Evolutionary conservation across 2,888 invertebrate genomes (phyloP).

Genomic region (Scelioninae gen. 1): DNA sequence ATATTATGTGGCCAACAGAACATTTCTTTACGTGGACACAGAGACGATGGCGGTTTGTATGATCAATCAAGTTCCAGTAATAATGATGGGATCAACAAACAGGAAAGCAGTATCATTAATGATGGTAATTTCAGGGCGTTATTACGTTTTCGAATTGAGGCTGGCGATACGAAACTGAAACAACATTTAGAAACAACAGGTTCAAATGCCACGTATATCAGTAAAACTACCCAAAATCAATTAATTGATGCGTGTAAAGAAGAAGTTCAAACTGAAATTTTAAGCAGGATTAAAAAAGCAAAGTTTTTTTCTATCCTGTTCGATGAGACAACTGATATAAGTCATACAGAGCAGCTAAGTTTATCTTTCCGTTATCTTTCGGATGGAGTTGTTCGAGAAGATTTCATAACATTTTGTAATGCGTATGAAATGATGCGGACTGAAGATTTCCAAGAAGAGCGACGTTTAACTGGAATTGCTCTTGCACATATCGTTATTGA

Average conservation of each 20-base stretch:
- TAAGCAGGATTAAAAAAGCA: constrained; percentile 51
- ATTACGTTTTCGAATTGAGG: too few relatives aligned
- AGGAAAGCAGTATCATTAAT: too few relatives aligned
- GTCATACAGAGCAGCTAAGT: constrained; percentile 75
- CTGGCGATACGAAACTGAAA: too few relatives aligned
- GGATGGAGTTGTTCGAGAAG: constrained; percentile 58
- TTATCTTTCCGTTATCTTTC: constrained; percentile 70
- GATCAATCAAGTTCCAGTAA: too few relatives aligned
- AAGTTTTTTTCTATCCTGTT: constrained; percentile 73
- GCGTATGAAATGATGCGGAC: constrained; percentile 65
- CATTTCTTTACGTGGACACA: too few relatives aligned
- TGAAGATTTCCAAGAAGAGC: constrained; percentile 67
- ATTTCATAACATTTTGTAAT: constrained; percentile 74
- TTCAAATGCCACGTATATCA: constrained; percentile 71
- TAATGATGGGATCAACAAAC: too few relatives aligned
- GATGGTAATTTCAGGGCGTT: too few relatives aligned
- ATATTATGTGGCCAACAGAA: too few relatives aligned
- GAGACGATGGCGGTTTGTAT: too few relatives aligned
- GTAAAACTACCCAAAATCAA: constrained; percentile 76
- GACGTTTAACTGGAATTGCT: constrained; percentile 71
- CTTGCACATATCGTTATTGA: constrained; percentile 72
- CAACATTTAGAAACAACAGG: too few relatives aligned
- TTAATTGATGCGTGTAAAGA: constrained; percentile 74
- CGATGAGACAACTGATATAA: constrained; percentile 76
- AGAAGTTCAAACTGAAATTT: constrained; percentile 70